Evolutionary conservation across 1,140 invertebrate genomes (phyloP).

Genomic region (Panulirus ornatus): DNA sequence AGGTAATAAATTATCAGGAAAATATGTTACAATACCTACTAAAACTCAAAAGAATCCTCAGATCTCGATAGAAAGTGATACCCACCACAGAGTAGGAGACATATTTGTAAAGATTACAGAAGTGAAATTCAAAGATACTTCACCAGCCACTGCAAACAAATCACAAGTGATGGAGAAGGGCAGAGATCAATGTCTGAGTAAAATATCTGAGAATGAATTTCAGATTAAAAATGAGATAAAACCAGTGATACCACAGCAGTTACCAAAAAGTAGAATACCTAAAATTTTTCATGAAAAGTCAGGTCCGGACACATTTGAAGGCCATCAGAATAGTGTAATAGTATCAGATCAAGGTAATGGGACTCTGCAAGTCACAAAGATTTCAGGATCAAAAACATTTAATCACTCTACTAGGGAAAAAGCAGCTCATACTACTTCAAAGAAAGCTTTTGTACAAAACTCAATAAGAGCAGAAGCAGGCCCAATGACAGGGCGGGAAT

Average conservation of each 20-base stretch:
- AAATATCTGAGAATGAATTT: background rate
- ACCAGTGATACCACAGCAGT: background rate
- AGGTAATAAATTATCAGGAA: background rate
- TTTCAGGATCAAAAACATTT: background rate
- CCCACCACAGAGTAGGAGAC: background rate
- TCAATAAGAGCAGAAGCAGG: background rate
- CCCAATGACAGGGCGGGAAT: no score
- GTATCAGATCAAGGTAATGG: background rate
- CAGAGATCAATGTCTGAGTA: no score
- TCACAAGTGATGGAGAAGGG: no score
- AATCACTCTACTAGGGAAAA: no score
- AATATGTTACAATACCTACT: background rate
- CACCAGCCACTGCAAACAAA: no score
- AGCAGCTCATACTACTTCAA: background rate
- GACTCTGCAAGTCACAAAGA: background rate
- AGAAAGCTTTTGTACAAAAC: background rate
- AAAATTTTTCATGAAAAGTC: constrained; percentile 24
- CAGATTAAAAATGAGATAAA: background rate
- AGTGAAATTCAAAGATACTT: background rate
- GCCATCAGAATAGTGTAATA: background rate
- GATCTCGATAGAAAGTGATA: background rate
- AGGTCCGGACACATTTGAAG: no score
- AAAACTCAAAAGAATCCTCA: background rate
- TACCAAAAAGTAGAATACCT: constrained; percentile 28
- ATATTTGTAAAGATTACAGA: background rate